Conservation (phyloP, 2,797 vertebrate genomes). For the Etheostoma perlongum region DNA sequence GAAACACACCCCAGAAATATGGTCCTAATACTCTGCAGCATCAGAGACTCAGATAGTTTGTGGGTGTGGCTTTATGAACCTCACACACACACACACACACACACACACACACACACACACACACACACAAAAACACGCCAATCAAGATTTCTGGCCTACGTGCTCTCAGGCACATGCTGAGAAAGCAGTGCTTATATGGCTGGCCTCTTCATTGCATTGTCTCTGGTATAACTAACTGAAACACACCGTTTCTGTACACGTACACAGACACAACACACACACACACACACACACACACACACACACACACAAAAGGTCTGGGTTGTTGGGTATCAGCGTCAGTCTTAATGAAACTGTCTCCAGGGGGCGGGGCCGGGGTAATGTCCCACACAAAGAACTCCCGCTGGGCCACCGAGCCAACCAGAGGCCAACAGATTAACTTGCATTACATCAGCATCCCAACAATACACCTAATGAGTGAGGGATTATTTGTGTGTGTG, state of each 20-base stretch:
- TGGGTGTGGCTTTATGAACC: conserved; percentile 5
- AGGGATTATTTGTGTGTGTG: conserved; percentile 70
- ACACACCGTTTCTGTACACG: conserved; percentile 43
- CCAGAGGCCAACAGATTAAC: conserved; percentile 87
- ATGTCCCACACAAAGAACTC: conserved; percentile 84
- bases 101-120: conserved; percentile 8
- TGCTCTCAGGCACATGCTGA: conserved; percentile 81
- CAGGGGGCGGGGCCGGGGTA: conserved; percentile 80
- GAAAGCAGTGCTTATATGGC: conserved; percentile 77
- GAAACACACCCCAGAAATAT: conserved; percentile 19
- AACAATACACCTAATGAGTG: conserved; percentile 86
- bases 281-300: conserved; percentile 60
- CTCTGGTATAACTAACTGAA: conserved; percentile 68
- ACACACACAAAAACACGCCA: conserved; percentile 28
- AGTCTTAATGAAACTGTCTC: conserved; percentile 88
- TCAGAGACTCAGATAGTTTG: conserved; percentile 8
- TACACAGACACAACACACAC: conserved; percentile 49
- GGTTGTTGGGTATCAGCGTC: conserved; percentile 83
- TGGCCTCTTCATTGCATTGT: conserved; percentile 74
- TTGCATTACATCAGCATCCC: conserved; percentile 89
- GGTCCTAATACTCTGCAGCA: neutral
- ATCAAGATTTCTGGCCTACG: conserved; percentile 75
- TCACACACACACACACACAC: conserved; percentile 2
- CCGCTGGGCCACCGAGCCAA: conserved; percentile 77
- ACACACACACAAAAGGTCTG: conserved; percentile 72